These are phyloP conservation scores for Ypsolopha sequella DNA, from an alignment of 2,888 invertebrate genomes.

Conservation along the genomic window DNA sequence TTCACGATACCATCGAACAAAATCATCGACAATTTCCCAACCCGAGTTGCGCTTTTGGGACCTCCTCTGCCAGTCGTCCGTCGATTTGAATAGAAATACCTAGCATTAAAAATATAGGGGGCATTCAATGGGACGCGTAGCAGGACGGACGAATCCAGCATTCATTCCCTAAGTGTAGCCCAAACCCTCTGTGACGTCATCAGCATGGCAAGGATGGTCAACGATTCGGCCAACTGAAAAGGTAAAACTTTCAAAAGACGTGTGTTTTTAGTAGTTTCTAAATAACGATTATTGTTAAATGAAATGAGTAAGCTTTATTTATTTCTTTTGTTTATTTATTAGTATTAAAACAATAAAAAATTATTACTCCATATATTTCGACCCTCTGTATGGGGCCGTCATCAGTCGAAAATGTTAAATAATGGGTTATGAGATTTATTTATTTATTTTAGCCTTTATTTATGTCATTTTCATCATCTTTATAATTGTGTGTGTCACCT, in stretches of 20 bases:
- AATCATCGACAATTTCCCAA: conserved; percentile 14
- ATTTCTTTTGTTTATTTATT: no score
- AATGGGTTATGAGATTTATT: no score
- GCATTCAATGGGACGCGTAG: conserved; percentile 32
- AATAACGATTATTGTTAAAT: no score
- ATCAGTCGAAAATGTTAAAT: no score
- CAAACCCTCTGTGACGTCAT: conserved; percentile 3
- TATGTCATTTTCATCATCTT: no score
- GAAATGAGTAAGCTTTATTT: no score
- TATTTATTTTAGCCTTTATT: no score
- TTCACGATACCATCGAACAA: conserved; percentile 6
- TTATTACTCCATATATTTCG: no score
- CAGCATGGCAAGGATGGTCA: conserved; percentile 18
- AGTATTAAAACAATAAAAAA: no score
- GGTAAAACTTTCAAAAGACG: conserved; percentile 27
- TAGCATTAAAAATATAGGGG: conserved; percentile 54
- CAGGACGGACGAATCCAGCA: conserved; percentile 37
- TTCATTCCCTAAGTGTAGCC: conserved; percentile 53
- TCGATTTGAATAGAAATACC: conserved; percentile 54
- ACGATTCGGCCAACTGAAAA: conserved; percentile 35
- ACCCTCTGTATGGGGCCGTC: no score
- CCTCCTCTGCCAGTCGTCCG: conserved; percentile 18
- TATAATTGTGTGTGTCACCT: no score
- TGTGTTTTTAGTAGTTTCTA: conserved; percentile 17
- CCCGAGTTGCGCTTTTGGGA: conserved; percentile 13